Conservation (phyloP, 2,888 invertebrate genomes). For the Nudaria mundana region DNA sequence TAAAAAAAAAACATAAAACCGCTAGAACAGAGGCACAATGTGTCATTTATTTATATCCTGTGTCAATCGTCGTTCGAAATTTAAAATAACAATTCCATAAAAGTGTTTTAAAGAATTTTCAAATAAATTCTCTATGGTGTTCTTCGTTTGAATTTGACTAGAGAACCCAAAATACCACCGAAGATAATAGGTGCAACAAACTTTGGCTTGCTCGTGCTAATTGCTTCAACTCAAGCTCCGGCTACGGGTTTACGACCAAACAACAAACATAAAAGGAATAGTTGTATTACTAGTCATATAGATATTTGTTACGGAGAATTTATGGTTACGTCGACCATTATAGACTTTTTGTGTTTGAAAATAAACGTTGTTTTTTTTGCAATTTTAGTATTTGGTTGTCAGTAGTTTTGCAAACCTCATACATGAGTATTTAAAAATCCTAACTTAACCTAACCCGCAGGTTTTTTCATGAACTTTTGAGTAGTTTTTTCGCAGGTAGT, state of each 20-base stretch:
- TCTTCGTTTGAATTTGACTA: background rate
- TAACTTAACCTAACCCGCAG: too few species aligned
- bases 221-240: slow-evolving; percentile 17
- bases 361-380: background rate
- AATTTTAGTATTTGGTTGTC: too few species aligned
- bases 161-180: slow-evolving; percentile 26
- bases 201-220: slow-evolving; percentile 45
- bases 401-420: too few species aligned
- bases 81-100: too few species aligned
- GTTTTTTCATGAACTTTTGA: too few species aligned
- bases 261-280: slow-evolving; percentile 11
- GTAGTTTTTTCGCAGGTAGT: too few species aligned
- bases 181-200: slow-evolving; percentile 50
- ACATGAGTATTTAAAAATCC: background rate
- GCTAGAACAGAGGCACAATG: too few species aligned
- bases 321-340: slow-evolving; percentile 10
- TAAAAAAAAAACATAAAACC: too few species aligned
- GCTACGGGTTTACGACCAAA: slow-evolving; percentile 6
- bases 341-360: background rate
- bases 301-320: slow-evolving; percentile 13
- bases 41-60: too few species aligned
- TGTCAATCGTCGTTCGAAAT: too few species aligned
- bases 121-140: background rate
- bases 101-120: background rate
- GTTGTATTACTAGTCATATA: slow-evolving; percentile 4